Evolutionary conservation across 2,113 vertebrate species (phyloP).

Genomic region (Nansenia antarctica): DNA sequence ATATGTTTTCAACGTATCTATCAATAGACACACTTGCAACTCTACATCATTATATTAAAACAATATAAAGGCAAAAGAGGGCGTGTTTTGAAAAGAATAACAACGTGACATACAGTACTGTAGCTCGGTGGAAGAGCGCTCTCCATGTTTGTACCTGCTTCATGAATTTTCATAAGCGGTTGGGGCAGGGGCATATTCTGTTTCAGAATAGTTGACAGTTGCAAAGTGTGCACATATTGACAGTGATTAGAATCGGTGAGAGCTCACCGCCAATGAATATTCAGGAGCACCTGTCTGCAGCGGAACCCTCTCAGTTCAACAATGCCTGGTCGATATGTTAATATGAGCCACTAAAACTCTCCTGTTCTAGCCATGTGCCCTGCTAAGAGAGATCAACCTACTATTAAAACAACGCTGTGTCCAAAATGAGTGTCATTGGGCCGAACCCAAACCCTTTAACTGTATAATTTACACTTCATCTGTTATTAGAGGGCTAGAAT

Average conservation of each 20-base stretch:
- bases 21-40: too few species aligned
- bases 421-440: neutral
- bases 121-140: slow-evolving; percentile 19
- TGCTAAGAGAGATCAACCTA: neutral
- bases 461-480: too few species aligned
- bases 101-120: neutral
- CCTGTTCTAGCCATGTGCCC: slow-evolving; percentile 12
- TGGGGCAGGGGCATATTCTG: slow-evolving; percentile 55
- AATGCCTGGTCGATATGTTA: slow-evolving; percentile 44
- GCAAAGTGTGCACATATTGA: slow-evolving; percentile 71
- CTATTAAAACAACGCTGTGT: neutral
- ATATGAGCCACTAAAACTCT: slow-evolving; percentile 39
- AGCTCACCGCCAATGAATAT: slow-evolving; percentile 69
- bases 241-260: slow-evolving; percentile 72
- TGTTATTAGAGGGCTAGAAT: too few species aligned
- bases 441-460: too few species aligned
- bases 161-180: slow-evolving; percentile 59
- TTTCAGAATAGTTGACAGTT: slow-evolving; percentile 66
- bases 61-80: neutral
- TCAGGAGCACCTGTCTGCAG: slow-evolving; percentile 73
- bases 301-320: slow-evolving; percentile 44
- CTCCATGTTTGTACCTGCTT: slow-evolving; percentile 36
- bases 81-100: too few species aligned
- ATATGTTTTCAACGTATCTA: too few species aligned
- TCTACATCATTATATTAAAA: too few species aligned